Evolutionary conservation across 2,888 invertebrate species (phyloP), one percentile per base, ranked within the genome.

Genomic region (Electrophaes corylata): DNA sequence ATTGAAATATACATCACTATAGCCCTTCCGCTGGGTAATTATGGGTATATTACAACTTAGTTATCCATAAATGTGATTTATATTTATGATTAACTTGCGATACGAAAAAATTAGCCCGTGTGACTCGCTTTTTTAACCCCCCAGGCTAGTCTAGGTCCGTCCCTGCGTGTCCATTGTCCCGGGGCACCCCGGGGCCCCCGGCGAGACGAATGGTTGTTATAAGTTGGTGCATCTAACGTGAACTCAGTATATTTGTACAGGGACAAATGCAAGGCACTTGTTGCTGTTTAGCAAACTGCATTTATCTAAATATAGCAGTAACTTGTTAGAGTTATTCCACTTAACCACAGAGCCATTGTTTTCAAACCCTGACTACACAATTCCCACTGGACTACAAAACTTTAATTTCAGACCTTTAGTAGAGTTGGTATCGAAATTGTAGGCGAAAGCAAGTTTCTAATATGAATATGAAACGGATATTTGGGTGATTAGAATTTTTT

Each of bases 161-260:
- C 48, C 39, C 47, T 37, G 41, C 10, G 8, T 6, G 5, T 19
- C 39, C 39, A 52, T 48, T 49, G 58, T 53, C 58, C 52, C 14
- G 49, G 53, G 47, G 53, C 4, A n/a, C n/a, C n/a, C n/a, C 20
- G 20, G 20, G 26, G 26, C 10, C 26, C 46, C 50, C 55, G 50
- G 62, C 52, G 67, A 72, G 70, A 70, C 67, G 62, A 54, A 73
- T 72, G 67, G 63, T 70, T 66, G 69, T 74, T 73, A 68, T 69
- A 71, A 72, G 70, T 62, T 62, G 47, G 60, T 61, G 43, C 46
- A 57, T 65, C 61, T 60, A 57, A 64, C 52, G 60, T 61, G 57
- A 18, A 65, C 67, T 68, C 60, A 61, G 62, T 66, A 65, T 69
- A 67, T 74, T 68, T 67, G 57, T 58, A 41, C 46, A 50, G 62